Conservation (phyloP, 1,140 invertebrate genomes). For the Hydropsyche tenuis region DNA sequence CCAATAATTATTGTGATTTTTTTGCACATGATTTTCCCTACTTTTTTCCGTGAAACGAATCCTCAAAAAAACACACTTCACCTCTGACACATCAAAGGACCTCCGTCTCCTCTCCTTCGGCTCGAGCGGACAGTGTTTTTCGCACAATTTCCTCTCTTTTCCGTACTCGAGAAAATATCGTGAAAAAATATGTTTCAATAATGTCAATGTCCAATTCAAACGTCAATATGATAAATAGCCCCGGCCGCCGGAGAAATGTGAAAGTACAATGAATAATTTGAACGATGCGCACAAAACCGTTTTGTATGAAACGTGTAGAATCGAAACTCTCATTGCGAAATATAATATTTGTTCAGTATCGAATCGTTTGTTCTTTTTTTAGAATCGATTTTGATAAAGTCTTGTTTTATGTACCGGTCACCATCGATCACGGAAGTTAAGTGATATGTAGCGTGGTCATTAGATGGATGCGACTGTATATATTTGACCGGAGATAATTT, state of each 20-base stretch:
- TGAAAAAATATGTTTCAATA: constrained; percentile 27
- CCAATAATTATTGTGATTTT: constrained; percentile 2
- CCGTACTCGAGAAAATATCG: background rate
- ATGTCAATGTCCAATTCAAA: constrained; percentile 26
- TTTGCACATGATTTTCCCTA: background rate
- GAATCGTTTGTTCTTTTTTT: no score
- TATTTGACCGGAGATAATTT: no score
- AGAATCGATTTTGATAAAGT: no score
- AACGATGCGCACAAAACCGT: background rate
- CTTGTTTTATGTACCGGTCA: no score
- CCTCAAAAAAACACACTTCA: background rate
- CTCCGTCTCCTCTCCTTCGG: background rate
- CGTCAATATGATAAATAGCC: constrained; percentile 29
- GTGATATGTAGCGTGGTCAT: background rate
- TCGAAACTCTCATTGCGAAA: background rate
- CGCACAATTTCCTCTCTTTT: constrained; percentile 19
- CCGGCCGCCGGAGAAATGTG: constrained; percentile 15
- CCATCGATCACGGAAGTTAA: background rate
- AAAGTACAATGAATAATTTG: constrained; percentile 22
- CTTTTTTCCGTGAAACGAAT: background rate
- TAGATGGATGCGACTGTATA: no score
- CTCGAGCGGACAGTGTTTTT: constrained; percentile 7
- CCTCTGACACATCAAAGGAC: constrained; percentile 4
- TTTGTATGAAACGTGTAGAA: background rate
- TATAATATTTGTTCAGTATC: background rate